Conservation (phyloP, 2,797 vertebrate species). For the Argya squamiceps region DNA sequence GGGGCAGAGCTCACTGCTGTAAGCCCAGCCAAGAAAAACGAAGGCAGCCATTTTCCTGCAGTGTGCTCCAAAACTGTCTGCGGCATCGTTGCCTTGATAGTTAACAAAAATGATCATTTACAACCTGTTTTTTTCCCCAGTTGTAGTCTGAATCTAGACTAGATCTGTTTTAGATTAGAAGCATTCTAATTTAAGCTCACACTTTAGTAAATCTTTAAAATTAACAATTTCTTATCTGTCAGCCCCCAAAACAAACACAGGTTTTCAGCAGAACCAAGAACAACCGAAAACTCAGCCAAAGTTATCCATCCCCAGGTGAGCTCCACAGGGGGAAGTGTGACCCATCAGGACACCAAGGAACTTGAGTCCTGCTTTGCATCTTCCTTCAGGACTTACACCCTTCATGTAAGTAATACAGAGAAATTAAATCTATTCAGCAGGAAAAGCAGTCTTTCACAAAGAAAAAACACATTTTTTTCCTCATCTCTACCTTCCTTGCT, state of each 20-base stretch:
- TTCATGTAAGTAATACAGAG: rapidly evolving
- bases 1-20: background rate
- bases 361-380: background rate
- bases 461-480: background rate
- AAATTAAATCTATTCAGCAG: background rate
- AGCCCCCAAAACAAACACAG: rapidly evolving
- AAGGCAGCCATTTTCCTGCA: background rate
- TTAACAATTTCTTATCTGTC: background rate
- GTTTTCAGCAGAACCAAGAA: background rate
- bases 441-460: background rate
- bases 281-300: background rate
- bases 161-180: background rate
- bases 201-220: background rate
- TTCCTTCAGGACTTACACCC: background rate
- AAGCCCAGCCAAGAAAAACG: background rate
- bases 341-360: background rate
- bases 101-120: background rate
- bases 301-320: too few relatives aligned
- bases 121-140: background rate
- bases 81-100: rapidly evolving
- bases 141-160: background rate
- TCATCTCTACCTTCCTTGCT: background rate
- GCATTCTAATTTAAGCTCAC: background rate
- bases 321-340: background rate
- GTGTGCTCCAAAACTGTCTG: background rate